Base-by-base conservation (phyloP, 2,113 vertebrate species). In the Beaufortia kweichowensis region DNA sequence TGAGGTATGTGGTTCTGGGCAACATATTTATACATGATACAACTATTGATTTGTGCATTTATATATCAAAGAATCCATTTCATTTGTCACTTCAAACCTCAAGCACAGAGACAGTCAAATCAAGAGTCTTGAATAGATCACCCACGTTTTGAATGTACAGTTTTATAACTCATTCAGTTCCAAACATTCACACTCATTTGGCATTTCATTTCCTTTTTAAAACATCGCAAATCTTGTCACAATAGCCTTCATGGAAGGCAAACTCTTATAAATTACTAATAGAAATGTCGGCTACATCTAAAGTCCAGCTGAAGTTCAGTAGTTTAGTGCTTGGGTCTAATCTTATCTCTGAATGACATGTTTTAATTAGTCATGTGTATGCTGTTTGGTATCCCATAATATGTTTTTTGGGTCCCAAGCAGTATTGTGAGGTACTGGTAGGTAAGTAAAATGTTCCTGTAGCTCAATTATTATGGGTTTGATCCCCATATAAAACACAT, bases 241-340 rank as follows among this genome's bases (percentile, higher is more conserved):
- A 2, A n/a, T 6, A 73, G 5, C 88, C 89, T 89, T 89, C 89
- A 89, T 79, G 79, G 89, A 90, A 89, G 89, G 84, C 31, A 80
- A 79, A 77, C 79, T 66, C 55, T 6, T 60, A 35, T 48, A 62
- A 43, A 59, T 21, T 67, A 46, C 50, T 14, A 67, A 7, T 26
- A 7, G 23, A 48, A 29, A 35, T 70, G 17, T 26, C 60, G 14
- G 46, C 29, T 53, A 61, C 56, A 29, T 59, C 55, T 59, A 57
- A 39, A 57, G 26, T 12, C 23, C 55, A 10, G 55, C 21, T 39
- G 67, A 50, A 71, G 33, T 59, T 71, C 31, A 71, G 31, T 41
- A 56, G 48, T 53, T n/a, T 15, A 29, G 67, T 55, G 67, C 29
- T 56, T 55, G 3, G 14, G 48, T 23, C 29, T 55, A 53, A 53